Evolutionary conservation across 2,797 vertebrate genomes (phyloP).

Genomic region (Balearica regulorum): DNA sequence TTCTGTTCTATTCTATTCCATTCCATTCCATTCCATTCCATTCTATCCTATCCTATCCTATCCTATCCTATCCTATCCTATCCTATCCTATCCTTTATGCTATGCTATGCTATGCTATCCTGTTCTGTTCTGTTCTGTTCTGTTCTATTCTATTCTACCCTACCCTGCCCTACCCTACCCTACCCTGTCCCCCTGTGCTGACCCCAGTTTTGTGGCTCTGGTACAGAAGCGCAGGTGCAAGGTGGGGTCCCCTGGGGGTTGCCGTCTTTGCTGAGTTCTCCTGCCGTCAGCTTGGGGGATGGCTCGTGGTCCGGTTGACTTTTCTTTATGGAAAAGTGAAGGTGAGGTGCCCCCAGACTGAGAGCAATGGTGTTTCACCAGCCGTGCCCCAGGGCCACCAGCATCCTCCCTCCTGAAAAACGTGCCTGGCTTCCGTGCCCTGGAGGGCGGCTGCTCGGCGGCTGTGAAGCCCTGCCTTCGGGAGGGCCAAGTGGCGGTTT

Average conservation of each 20-base stretch:
- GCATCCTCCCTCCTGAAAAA: not conserved
- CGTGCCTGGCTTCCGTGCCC: not conserved
- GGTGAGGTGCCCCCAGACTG: accelerated
- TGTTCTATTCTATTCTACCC: too few species aligned
- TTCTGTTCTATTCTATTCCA: too few species aligned
- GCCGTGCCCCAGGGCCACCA: not conserved
- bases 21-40: too few species aligned
- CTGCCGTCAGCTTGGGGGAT: not conserved
- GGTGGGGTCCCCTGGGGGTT: not conserved
- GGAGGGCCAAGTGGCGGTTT: not conserved
- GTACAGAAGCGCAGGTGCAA: not conserved
- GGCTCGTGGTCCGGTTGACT: not conserved
- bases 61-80: too few species aligned
- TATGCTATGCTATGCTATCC: too few species aligned
- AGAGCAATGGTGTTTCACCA: not conserved
- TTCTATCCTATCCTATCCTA: too few species aligned
- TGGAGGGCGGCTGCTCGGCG: not conserved
- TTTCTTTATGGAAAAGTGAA: not conserved
- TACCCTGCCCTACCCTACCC: too few species aligned
- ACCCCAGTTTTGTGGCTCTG: not conserved
- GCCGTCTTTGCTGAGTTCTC: not conserved
- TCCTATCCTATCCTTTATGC: too few species aligned
- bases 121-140: too few species aligned
- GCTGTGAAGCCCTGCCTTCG: not conserved
- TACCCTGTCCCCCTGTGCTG: too few species aligned